These are phyloP conservation scores for Carlito syrichta DNA, from an alignment of 2,113 vertebrate genomes.

Conservation along the genomic window DNA sequence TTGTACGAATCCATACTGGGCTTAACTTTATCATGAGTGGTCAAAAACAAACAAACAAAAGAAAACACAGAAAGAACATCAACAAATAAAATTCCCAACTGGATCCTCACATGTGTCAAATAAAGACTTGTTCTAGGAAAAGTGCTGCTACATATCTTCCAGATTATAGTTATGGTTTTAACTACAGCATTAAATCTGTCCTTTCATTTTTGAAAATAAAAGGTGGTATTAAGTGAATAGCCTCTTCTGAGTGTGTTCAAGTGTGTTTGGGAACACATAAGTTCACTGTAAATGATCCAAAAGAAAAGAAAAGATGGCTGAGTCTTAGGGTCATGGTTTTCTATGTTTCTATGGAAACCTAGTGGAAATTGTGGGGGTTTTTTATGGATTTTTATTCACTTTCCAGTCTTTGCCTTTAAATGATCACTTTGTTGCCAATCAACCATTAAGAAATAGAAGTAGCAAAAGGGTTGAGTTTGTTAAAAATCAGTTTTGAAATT, in stretches of 20 bases:
- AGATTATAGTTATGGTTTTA: slow-evolving; percentile 25
- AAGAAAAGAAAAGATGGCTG: slow-evolving; percentile 57
- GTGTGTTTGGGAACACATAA: slow-evolving; percentile 51
- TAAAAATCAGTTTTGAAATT: slow-evolving; percentile 44
- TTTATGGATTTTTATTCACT: slow-evolving; percentile 59
- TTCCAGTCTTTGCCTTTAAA: slow-evolving; percentile 42
- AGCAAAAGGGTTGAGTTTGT: not conserved
- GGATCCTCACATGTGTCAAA: not conserved
- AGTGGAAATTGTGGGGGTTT: not conserved
- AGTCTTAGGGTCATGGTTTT: slow-evolving; percentile 43
- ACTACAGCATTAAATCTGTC: slow-evolving; percentile 44
- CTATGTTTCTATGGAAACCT: slow-evolving; percentile 76
- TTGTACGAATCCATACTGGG: not conserved
- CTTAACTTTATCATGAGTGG: not conserved
- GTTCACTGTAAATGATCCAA: slow-evolving; percentile 76
- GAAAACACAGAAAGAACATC: not conserved
- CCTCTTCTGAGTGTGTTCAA: slow-evolving; percentile 60
- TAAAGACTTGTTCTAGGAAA: slow-evolving; percentile 26
- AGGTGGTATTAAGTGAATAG: slow-evolving; percentile 63
- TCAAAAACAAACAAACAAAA: not conserved
- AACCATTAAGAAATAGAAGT: slow-evolving; percentile 10
- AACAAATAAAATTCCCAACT: not conserved
- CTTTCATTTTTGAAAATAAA: slow-evolving; percentile 63
- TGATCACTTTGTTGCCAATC: slow-evolving; percentile 41
- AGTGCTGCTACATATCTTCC: not conserved